Evolutionary conservation across 2,113 vertebrate species (phyloP).

Genomic region (Isichthys henryi): DNA sequence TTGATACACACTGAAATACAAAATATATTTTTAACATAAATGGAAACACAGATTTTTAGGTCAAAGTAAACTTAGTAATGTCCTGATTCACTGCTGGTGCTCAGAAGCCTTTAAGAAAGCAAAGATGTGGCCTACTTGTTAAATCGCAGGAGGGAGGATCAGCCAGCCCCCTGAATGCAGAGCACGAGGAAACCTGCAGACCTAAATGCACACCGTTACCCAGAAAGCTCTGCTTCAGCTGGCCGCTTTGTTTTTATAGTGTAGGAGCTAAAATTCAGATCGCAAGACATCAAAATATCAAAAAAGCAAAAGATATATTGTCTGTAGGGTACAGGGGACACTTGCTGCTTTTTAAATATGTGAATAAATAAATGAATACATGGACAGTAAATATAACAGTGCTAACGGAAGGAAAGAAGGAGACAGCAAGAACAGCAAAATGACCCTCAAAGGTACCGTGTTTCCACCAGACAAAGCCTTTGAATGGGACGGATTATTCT

Average conservation of each 20-base stretch:
- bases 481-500: not conserved
- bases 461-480: not conserved
- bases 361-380: not conserved
- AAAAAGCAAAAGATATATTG: not conserved
- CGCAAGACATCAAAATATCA: not conserved
- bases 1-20: not conserved
- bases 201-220: not conserved
- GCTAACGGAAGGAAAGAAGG: not conserved
- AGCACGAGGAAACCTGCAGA: not conserved
- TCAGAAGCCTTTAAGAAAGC: conserved; percentile 32
- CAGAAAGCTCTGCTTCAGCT: not conserved
- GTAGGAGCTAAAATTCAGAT: not conserved
- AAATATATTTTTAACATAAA: conserved; percentile 1
- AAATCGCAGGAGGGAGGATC: conserved; percentile 21
- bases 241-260: not conserved
- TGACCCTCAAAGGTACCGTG: not conserved
- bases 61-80: conserved; percentile 2
- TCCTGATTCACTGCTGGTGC: conserved; percentile 3
- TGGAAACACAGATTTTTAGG: conserved; percentile 16
- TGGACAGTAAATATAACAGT: not conserved
- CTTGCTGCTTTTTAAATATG: not conserved
- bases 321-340: not conserved
- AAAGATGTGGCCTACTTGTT: conserved; percentile 37
- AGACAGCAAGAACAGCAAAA: not conserved
- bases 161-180: not conserved